Base-by-base conservation (phyloP, 2,113 vertebrate genomes). In the Embiotoca jacksoni region DNA sequence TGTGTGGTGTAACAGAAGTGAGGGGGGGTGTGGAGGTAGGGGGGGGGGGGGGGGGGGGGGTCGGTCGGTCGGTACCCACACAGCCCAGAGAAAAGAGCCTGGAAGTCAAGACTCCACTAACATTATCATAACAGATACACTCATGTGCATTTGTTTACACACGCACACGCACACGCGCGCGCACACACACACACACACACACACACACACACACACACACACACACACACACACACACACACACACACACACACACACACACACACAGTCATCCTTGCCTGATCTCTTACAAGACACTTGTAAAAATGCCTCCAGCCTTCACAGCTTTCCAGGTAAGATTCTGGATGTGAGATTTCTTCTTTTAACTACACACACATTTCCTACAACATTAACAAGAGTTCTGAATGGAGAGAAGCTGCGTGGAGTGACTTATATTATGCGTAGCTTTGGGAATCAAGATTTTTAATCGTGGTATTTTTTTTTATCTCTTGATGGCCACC, bases 41-140 rank as follows among this genome's bases (percentile, higher is more conserved):
- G 31, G 57, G 23, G 49, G 59, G 49, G 23, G 49, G 59, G 49
- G 8, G 13, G 39, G 41, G 32, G 58, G 16, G 52, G 59, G 53
- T 5, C 7, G 46, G 60, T 35, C 50, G 50, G 59, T 69, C 63
- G 67, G 63, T 39, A 80, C 57, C n/a, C 78, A 75, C 60, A 79
- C 77, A 83, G 69, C 70, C 72, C 86, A 83, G 57, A 86, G 61
- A 72, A 70, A 83, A 79, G 70, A 78, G 76, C 60, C 60, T 63
- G 65, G 53, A 65, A 63, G 73, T 70, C 54, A 57, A 86, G 66
- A 77, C 66, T 69, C 67, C 30, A 47, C 53, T 58, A 58, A 68
- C 35, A 66, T 55, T 39, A 56, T 76, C 67, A 72, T 52, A 44
- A 67, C 23, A 78, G 53, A 79, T 13, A 63, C 15, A 58, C 41